Evolutionary conservation across 2,888 invertebrate species (phyloP).

Genomic region (Troglohyphantes excavatus): DNA sequence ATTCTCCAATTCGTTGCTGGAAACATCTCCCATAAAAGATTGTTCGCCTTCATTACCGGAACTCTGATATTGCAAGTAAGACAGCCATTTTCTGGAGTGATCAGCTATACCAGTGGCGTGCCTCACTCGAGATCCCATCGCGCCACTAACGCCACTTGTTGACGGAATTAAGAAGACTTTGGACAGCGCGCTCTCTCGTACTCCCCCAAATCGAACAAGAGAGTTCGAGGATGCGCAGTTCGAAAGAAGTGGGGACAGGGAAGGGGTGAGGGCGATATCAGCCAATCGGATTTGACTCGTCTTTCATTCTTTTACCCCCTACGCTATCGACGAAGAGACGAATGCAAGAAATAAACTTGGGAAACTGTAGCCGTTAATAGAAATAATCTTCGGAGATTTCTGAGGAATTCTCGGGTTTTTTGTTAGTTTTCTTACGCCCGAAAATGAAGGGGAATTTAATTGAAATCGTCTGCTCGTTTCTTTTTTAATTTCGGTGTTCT

Average conservation of each 20-base stretch:
- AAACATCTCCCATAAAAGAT: not conserved
- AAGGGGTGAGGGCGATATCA: not conserved
- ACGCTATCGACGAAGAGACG: not conserved
- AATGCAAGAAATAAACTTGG: not conserved
- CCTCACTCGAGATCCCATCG: not conserved
- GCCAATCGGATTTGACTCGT: not conserved
- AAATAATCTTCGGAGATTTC: not conserved
- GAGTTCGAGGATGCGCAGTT: constrained; percentile 3
- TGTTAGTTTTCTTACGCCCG: no score
- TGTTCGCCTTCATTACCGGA: not conserved
- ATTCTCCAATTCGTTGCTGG: not conserved
- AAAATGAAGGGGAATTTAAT: no score
- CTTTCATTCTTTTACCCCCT: not conserved
- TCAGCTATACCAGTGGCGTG: not conserved
- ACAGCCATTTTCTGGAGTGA: not conserved
- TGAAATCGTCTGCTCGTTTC: no score
- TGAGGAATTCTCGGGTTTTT: not conserved
- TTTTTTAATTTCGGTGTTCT: no score
- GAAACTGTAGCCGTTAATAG: not conserved
- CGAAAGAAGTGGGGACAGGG: not conserved
- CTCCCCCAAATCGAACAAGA: not conserved
- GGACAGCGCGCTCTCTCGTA: not conserved
- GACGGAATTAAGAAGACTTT: constrained; percentile 3
- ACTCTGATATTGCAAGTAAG: not conserved
- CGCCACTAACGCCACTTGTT: not conserved